Conservation (phyloP, 2,797 vertebrate genomes). For the Odontamblyopus rebecca region DNA sequence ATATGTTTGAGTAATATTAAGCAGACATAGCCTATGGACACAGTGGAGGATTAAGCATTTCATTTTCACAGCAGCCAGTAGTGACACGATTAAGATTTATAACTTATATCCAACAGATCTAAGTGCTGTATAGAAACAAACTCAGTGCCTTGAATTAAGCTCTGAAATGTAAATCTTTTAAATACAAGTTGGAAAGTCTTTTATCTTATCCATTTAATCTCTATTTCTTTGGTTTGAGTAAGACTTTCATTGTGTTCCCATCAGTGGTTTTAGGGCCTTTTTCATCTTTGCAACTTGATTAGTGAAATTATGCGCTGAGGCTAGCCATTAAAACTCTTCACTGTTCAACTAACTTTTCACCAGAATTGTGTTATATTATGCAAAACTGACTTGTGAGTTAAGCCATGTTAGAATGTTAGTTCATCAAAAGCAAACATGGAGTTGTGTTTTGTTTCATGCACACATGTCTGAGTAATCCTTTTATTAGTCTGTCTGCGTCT, state of each 20-base stretch:
- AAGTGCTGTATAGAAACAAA: neutral
- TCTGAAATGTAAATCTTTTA: neutral
- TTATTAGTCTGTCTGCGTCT: too few relatives aligned
- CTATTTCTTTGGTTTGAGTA: neutral
- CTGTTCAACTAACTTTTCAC: neutral
- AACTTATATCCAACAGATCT: neutral
- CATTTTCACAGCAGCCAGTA: neutral
- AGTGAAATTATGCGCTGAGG: neutral
- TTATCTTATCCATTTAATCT: neutral
- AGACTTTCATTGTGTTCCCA: neutral
- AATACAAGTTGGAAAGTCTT: neutral
- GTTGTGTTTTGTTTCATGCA: too few relatives aligned
- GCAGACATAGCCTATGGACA: conserved; percentile 4
- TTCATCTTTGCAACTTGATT: neutral
- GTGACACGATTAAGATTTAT: neutral
- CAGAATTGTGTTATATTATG: neutral
- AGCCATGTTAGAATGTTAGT: too few relatives aligned
- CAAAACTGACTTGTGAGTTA: too few relatives aligned
- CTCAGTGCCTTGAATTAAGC: neutral
- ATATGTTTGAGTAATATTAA: conserved; percentile 8
- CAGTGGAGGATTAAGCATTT: conserved; percentile 17
- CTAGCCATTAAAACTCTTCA: neutral
- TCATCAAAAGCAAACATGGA: too few relatives aligned
- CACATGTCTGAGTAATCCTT: too few relatives aligned
- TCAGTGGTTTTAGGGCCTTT: neutral